These are phyloP conservation scores for Coptodon bakossiorum DNA, from an alignment of 2,113 vertebrate genomes.

Conservation along the genomic window DNA sequence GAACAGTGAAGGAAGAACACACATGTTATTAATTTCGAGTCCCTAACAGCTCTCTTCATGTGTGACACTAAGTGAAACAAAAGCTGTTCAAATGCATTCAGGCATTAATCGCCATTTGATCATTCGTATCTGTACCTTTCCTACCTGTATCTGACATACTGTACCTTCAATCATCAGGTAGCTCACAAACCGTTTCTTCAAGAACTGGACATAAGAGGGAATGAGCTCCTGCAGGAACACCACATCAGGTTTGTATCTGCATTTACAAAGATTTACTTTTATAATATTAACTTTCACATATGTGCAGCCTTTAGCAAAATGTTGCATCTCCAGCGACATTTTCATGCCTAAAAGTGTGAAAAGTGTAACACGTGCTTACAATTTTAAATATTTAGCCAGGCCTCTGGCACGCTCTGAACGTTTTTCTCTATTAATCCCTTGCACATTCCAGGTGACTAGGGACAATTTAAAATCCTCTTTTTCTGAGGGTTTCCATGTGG, in stretches of 20 bases:
- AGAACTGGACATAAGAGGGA: constrained; percentile 72
- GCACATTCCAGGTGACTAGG: constrained; percentile 84
- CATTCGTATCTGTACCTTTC: neutral
- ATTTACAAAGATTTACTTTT: neutral
- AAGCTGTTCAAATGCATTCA: neutral
- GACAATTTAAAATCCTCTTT: constrained; percentile 66
- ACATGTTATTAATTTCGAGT: neutral
- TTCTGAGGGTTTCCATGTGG: constrained; percentile 6
- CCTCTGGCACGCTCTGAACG: constrained; percentile 74
- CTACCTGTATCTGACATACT: neutral
- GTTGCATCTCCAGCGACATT: no score
- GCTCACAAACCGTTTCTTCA: constrained; percentile 80
- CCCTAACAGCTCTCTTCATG: neutral
- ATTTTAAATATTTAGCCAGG: constrained; percentile 76
- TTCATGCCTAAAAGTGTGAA: no score
- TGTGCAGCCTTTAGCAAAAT: no score
- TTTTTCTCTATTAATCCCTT: constrained; percentile 74
- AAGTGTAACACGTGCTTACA: constrained; percentile 61
- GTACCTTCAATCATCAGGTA: constrained; percentile 85
- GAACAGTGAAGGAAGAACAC: neutral
- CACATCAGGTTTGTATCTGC: constrained; percentile 88
- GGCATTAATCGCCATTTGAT: neutral
- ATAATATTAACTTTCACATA: no score
- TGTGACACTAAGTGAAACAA: neutral
- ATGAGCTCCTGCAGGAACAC: constrained; percentile 93